Evolutionary conservation across 92 coral and sea anemone genomes (phyloP).

Genomic region (Siderastrea siderea): DNA sequence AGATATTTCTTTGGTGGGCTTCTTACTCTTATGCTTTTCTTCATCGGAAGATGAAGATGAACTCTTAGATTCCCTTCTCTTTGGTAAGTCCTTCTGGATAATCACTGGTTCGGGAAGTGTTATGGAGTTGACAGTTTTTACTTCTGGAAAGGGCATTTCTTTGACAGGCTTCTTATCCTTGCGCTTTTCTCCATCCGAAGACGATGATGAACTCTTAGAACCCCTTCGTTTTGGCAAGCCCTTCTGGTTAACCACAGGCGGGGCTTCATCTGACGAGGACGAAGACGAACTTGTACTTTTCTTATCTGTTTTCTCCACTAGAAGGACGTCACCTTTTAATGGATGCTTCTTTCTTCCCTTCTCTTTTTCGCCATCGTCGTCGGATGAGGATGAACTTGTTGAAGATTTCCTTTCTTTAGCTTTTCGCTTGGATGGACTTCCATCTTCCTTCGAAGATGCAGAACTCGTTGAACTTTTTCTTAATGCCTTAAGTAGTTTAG

Average conservation of each 20-base stretch:
- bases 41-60: not conserved
- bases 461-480: conserved; percentile 30
- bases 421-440: not conserved
- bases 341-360: not conserved
- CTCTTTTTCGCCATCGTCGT: not conserved
- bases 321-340: no score
- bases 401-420: conserved; percentile 4
- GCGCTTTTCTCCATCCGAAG: not conserved
- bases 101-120: not conserved
- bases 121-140: not conserved
- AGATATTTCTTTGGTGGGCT: not conserved
- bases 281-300: conserved; percentile 28
- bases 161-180: not conserved
- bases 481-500: conserved; percentile 6
- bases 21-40: not conserved
- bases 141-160: not conserved
- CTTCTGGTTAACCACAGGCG: not conserved
- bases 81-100: no score
- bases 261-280: conserved; percentile 46
- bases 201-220: conserved; percentile 13
- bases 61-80: not conserved
- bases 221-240: not conserved
- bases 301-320: not conserved
- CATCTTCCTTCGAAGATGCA: conserved; percentile 21
- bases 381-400: conserved; percentile 34